These are phyloP conservation scores for Elanus axillaris DNA, from an alignment of 2,113 vertebrate genomes.

Conservation along the genomic window DNA sequence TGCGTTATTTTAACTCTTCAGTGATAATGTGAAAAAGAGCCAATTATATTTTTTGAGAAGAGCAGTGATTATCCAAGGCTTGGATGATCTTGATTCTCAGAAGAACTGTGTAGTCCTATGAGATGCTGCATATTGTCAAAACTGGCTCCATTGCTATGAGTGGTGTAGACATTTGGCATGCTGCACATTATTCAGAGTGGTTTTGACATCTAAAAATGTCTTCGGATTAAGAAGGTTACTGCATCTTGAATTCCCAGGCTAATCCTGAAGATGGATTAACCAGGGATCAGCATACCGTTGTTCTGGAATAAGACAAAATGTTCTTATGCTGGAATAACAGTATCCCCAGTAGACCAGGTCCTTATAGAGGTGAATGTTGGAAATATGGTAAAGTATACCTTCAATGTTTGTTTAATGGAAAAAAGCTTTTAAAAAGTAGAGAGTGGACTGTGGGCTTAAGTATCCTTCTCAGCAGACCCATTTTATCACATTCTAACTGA, in stretches of 20 bases:
- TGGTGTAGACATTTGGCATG: not conserved
- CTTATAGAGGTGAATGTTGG: not conserved
- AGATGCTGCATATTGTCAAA: not conserved
- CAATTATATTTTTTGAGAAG: not conserved
- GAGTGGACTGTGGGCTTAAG: not conserved
- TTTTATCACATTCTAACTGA: not conserved
- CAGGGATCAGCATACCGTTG: not conserved
- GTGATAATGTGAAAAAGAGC: not conserved
- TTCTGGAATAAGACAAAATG: not conserved
- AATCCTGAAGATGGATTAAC: not conserved
- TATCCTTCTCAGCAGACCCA: not conserved
- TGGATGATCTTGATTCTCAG: not conserved
- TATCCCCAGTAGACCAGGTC: not conserved
- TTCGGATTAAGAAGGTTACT: not conserved
- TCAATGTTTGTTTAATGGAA: not conserved
- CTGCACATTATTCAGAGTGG: not conserved
- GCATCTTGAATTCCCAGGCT: not conserved
- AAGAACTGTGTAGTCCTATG: not conserved
- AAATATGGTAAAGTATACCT: not conserved
- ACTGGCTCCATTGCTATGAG: not conserved
- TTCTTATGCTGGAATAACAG: not conserved
- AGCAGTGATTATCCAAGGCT: not conserved
- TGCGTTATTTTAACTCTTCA: slow-evolving; percentile 37
- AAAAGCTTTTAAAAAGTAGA: not conserved
- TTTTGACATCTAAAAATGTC: not conserved